Evolutionary conservation across 2,113 vertebrate genomes (phyloP).

Genomic region (Antennarius striatus): DNA sequence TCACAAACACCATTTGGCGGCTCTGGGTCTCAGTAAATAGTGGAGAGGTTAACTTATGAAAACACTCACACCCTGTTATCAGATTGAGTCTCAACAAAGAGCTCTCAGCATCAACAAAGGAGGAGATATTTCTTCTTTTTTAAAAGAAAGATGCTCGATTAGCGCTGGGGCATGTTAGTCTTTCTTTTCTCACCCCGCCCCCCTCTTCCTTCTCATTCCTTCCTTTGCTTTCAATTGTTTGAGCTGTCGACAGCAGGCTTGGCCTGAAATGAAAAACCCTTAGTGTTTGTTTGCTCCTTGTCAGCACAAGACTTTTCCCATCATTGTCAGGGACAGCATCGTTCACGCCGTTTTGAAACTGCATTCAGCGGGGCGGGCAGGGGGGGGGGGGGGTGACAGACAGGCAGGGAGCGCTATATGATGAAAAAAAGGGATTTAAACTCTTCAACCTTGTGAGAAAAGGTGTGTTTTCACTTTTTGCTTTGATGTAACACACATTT

Average conservation of each 20-base stretch:
- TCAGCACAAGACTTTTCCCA: slow-evolving; percentile 59
- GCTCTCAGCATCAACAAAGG: slow-evolving; percentile 56
- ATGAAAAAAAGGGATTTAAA: not conserved
- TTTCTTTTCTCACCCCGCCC: slow-evolving; percentile 8
- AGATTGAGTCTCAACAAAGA: slow-evolving; percentile 66
- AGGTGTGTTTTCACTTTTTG: too few relatives aligned
- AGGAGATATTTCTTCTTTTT: slow-evolving; percentile 38
- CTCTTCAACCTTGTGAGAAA: not conserved
- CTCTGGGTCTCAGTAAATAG: slow-evolving; percentile 50
- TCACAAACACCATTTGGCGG: slow-evolving; percentile 41
- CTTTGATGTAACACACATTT: too few relatives aligned
- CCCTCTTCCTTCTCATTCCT: slow-evolving; percentile 33
- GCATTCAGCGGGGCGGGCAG: not conserved
- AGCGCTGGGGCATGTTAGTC: slow-evolving; percentile 43
- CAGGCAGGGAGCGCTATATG: not conserved
- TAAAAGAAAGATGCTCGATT: slow-evolving; percentile 39
- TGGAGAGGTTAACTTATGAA: slow-evolving; percentile 38
- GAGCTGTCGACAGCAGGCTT: slow-evolving; percentile 65
- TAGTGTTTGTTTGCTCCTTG: slow-evolving; percentile 71
- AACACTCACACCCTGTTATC: slow-evolving; percentile 69
- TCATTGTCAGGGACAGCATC: slow-evolving; percentile 37
- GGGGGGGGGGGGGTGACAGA: not conserved
- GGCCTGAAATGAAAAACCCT: slow-evolving; percentile 69
- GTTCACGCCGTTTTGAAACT: slow-evolving; percentile 37
- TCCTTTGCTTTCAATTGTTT: slow-evolving; percentile 61